These are phyloP conservation scores for Oncorhynchus tshawytscha DNA, from an alignment of 2,113 vertebrate species.

Conservation along the genomic window DNA sequence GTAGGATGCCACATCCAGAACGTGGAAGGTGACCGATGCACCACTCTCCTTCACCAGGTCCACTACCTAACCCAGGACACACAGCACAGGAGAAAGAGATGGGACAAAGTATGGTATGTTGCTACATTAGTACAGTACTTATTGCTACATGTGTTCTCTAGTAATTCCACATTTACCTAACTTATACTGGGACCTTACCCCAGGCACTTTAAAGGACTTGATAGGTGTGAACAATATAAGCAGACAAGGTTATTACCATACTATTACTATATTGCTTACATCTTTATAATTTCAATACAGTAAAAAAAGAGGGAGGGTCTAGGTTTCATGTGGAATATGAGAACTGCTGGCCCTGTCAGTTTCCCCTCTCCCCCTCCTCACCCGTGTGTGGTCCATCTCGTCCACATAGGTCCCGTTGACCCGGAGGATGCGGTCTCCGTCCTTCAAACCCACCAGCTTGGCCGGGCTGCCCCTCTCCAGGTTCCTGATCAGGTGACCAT, in stretches of 20 bases:
- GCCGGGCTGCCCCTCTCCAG: conserved; percentile 81
- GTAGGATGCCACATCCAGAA: conserved; percentile 83
- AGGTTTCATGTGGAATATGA: no score
- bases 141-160: no score
- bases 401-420: conserved; percentile 88
- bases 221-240: no score
- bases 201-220: neutral
- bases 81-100: neutral
- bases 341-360: neutral
- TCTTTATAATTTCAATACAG: no score
- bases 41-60: conserved; percentile 81
- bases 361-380: conserved; percentile 37
- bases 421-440: conserved; percentile 88
- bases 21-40: conserved; percentile 76
- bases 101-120: neutral
- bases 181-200: no score
- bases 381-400: conserved; percentile 81
- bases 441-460: conserved; percentile 84
- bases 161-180: no score
- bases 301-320: no score
- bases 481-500: conserved; percentile 86
- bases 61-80: conserved; percentile 77
- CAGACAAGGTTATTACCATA: no score
- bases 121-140: no score
- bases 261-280: no score